These are phyloP conservation scores for Gulo gulo DNA, from an alignment of 2,113 vertebrate species.

Conservation along the genomic window DNA sequence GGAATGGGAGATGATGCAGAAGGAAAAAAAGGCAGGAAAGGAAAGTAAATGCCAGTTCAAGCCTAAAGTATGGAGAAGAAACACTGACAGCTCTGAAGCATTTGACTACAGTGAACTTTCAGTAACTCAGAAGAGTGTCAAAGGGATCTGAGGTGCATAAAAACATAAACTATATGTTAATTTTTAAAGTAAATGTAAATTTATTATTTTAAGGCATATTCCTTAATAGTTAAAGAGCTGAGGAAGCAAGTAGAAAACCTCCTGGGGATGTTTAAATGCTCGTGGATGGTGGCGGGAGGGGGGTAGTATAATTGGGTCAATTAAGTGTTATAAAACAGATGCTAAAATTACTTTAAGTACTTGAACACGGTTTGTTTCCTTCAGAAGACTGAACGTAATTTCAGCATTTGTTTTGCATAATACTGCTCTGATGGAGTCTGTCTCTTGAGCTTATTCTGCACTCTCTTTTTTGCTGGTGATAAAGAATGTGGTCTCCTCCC, in stretches of 20 bases:
- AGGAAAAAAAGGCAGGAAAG: background rate
- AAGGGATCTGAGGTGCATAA: background rate
- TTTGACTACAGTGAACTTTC: background rate
- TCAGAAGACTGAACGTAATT: background rate
- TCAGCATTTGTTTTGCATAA: background rate
- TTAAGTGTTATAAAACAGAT: background rate
- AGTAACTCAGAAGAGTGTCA: background rate
- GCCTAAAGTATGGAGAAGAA: background rate
- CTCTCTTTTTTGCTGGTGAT: background rate
- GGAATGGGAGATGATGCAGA: background rate
- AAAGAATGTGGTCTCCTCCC: background rate
- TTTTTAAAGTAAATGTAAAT: background rate
- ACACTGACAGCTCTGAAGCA: background rate
- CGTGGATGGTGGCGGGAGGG: background rate
- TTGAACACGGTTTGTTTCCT: background rate
- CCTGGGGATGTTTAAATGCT: background rate
- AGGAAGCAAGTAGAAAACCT: constrained; percentile 11
- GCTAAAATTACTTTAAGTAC: background rate
- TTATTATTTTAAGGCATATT: background rate
- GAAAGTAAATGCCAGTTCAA: background rate
- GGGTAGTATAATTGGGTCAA: background rate
- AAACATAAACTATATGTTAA: background rate
- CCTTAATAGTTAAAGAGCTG: background rate
- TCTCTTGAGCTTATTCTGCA: background rate
- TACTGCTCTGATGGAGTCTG: background rate